A percentile compares a stretch with the other conserved stretches of the same genome.
These are phyloP conservation scores for Typhlichthys subterraneus DNA, from an alignment of 2,797 vertebrate species.

Conservation along the genomic window DNA sequence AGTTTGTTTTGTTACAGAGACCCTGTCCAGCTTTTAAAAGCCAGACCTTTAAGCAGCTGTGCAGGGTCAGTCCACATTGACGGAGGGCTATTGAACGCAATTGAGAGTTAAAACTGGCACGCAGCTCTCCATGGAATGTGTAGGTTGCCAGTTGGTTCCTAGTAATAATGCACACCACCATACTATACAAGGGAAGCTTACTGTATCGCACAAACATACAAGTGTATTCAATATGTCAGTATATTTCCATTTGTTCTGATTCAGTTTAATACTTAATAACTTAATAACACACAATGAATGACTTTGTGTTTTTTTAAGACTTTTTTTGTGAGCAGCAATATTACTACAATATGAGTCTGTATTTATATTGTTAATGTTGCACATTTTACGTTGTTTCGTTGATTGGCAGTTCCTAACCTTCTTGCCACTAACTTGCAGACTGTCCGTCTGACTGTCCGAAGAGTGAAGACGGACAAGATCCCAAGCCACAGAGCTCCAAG, in stretches of 20 bases:
- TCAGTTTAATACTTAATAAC: too few species aligned
- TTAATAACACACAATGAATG: too few species aligned
- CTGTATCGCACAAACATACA: too few species aligned
- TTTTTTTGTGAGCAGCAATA: too few species aligned
- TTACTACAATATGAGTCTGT: too few species aligned
- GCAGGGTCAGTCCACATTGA: constrained; percentile 11
- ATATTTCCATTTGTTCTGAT: too few species aligned
- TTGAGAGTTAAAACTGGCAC: constrained; percentile 7
- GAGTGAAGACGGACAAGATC: constrained; percentile 48
- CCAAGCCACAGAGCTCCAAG: constrained; percentile 39
- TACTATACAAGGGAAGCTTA: too few species aligned
- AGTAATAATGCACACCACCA: too few species aligned
- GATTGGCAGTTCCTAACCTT: constrained; percentile 13
- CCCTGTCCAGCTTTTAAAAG: constrained; percentile 33
- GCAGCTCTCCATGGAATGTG: constrained; percentile 12
- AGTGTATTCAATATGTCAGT: too few species aligned
- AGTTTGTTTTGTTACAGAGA: constrained; percentile 43
- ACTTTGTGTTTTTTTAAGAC: too few species aligned
- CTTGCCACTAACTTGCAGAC: constrained; percentile 37
- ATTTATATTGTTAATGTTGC: too few species aligned
- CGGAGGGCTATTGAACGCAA: constrained; percentile 17
- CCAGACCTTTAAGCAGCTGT: constrained; percentile 28
- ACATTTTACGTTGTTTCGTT: background rate
- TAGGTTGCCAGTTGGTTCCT: too few species aligned
- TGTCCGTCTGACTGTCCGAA: constrained; percentile 25